Percentiles rank a stretch among this genome's conserved stretches.
Evolutionary conservation across 2,113 vertebrate genomes (phyloP).

Genomic region (Struthidea cinerea): DNA sequence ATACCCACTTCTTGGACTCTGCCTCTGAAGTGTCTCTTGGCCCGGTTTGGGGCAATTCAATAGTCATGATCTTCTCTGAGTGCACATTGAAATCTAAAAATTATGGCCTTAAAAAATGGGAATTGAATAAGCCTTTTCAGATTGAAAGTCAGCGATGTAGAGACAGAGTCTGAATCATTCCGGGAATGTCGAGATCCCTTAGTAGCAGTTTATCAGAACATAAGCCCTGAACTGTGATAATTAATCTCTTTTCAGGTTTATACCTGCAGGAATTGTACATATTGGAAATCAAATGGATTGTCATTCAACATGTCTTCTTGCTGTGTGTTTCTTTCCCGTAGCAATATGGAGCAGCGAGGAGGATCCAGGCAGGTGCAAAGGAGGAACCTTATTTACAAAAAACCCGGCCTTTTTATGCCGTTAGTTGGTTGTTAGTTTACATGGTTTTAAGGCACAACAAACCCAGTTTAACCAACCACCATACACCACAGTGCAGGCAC

Average conservation of each 20-base stretch:
- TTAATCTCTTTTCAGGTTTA: constrained; percentile 27
- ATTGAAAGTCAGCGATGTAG: background rate
- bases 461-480: no score
- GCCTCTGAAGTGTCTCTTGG: no score
- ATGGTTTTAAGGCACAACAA: no score
- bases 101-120: background rate
- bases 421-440: no score
- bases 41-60: no score
- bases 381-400: no score
- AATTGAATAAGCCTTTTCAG: background rate
- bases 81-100: background rate
- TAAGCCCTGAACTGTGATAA: background rate
- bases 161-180: background rate
- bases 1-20: no score
- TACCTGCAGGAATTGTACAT: background rate
- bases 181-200: background rate
- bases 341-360: no score
- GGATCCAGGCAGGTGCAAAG: no score
- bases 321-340: background rate
- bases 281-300: constrained; percentile 16
- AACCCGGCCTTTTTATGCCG: no score
- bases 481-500: no score
- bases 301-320: background rate
- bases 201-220: background rate
- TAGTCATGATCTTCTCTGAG: background rate